Evolutionary conservation across 2,888 invertebrate species (phyloP).

Genomic region (Microplitis deprimator): DNA sequence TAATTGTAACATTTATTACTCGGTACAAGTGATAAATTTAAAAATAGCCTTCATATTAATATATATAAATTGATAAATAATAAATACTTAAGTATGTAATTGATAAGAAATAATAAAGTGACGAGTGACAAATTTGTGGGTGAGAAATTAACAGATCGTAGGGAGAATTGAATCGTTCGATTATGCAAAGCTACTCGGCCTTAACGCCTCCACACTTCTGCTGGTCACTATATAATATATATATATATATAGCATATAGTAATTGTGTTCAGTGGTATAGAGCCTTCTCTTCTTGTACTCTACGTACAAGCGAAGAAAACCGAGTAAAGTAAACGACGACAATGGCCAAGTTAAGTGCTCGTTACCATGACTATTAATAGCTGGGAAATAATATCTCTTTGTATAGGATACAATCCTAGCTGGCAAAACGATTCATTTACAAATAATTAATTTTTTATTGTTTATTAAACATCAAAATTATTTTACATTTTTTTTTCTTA

Average conservation of each 20-base stretch:
- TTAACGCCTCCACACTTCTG: constrained; percentile 37
- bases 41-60: not conserved
- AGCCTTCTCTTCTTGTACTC: constrained; percentile 15
- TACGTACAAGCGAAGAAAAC: constrained; percentile 28
- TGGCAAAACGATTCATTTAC: not conserved
- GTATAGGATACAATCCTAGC: constrained; percentile 14
- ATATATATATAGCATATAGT: not conserved
- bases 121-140: constrained; percentile 1
- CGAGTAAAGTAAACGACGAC: constrained; percentile 28
- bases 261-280: constrained; percentile 14
- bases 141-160: constrained; percentile 1
- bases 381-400: constrained; percentile 9
- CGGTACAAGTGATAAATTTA: not conserved
- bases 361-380: constrained; percentile 18
- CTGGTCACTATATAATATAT: not conserved
- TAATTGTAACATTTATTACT: constrained; percentile 15
- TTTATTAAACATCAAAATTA: no score
- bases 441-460: not conserved
- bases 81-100: not conserved
- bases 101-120: not conserved
- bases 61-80: not conserved
- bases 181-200: constrained; percentile 55
- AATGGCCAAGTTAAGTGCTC: constrained; percentile 19
- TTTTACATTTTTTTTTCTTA: not conserved
- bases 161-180: constrained; percentile 56